These are phyloP conservation scores for Camptogramma bilineatum DNA, from an alignment of 2,888 invertebrate species.

Conservation along the genomic window DNA sequence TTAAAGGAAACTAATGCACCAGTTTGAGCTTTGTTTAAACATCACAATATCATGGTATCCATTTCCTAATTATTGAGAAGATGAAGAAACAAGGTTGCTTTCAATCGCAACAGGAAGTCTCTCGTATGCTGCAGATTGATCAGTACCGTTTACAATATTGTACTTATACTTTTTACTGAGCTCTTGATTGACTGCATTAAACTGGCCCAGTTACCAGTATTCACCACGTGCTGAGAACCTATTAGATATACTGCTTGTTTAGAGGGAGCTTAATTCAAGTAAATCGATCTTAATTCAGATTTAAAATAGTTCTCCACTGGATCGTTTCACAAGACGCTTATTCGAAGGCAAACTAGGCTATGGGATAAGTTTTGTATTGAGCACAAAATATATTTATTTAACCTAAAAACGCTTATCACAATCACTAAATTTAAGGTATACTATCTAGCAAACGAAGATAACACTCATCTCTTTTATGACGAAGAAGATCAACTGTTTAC, in stretches of 20 bases:
- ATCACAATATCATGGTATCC: not conserved
- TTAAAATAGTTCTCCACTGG: slow-evolving; percentile 43
- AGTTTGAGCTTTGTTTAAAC: slow-evolving; percentile 5
- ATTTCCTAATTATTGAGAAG: slow-evolving; percentile 27
- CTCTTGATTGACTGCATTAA: slow-evolving; percentile 70
- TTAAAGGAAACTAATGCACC: slow-evolving; percentile 7
- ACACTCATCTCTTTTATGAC: slow-evolving; percentile 15
- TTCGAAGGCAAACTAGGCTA: not conserved
- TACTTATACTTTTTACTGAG: slow-evolving; percentile 68
- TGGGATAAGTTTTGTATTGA: not conserved
- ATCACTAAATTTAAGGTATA: slow-evolving; percentile 10
- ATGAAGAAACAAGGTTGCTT: slow-evolving; percentile 27
- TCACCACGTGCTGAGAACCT: slow-evolving; percentile 67
- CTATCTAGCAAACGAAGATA: slow-evolving; percentile 10
- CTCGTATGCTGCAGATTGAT: slow-evolving; percentile 36
- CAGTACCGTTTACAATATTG: slow-evolving; percentile 53
- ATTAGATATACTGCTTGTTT: slow-evolving; percentile 50
- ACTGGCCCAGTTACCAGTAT: slow-evolving; percentile 65
- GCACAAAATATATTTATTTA: not conserved
- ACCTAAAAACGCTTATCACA: slow-evolving; percentile 14
- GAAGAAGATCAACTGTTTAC: slow-evolving; percentile 8
- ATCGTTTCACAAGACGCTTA: slow-evolving; percentile 11
- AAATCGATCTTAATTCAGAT: slow-evolving; percentile 37
- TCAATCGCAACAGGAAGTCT: slow-evolving; percentile 42
- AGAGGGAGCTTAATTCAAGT: slow-evolving; percentile 45